Base-by-base conservation (phyloP, 2,888 invertebrate species). In the Agrochola litura region DNA sequence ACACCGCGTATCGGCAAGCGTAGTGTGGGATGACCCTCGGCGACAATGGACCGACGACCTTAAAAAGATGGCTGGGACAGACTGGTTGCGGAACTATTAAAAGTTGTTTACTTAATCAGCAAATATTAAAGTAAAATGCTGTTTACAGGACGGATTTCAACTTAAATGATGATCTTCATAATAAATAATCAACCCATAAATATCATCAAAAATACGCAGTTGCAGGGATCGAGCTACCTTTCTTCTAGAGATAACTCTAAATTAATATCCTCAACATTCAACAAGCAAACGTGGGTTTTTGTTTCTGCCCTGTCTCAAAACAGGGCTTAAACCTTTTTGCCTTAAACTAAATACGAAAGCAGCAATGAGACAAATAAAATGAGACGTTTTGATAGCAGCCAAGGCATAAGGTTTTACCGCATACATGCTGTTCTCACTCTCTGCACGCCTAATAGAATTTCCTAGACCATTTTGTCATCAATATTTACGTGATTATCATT, bases 401-500 rank as follows among this genome's bases (percentile, higher is more conserved):
- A 56, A 22, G 6, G 6, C 12, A 54, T n/a, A 52, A 14, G 58
- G 14, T 0, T 52, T 14, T 9, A 25, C 56, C 16, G 6, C 43
- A 19, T 75, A 22, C 52, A 61, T 9, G 1, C 12, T 30, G 10
- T 49, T 49, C 30, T 46, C 56, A 54, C 14, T 43, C 41, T 6
- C 37, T 16, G 6, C 1, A 49, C 22, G 58, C 1, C 4, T 25
- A 6, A 25, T 10, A 65, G 4, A 60, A 30, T 54, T 19, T 52
- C 37, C 25, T 22, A 37, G 16, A 81, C 43, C 25, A 25, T 60
- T 41, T 37, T 16, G 14, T 52, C 14, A 43, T 25, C 14, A 52
- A 58, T 64, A 43, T 41, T 81, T 30, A 25, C 43, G 60, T 54
- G 37, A 3, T 25, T 49, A 56, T 16, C 64, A 64, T 52, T 30